Evolutionary conservation across 2,888 invertebrate genomes (phyloP).

Genomic region (Ophonus ardosiacus): DNA sequence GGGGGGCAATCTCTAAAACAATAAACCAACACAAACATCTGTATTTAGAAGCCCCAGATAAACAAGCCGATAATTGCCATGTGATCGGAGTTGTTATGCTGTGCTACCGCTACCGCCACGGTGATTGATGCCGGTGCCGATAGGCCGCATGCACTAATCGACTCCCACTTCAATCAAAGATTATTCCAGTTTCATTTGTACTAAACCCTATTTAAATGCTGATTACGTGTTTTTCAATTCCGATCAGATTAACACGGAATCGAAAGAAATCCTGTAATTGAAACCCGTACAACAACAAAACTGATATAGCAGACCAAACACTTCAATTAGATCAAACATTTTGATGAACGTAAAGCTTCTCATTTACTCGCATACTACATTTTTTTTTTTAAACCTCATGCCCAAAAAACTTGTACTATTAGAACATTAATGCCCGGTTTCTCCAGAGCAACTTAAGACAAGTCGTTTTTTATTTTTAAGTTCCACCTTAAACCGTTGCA

Average conservation of each 20-base stretch:
- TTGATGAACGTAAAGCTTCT: too few relatives aligned
- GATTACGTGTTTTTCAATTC: slow-evolving; percentile 23
- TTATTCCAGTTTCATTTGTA: slow-evolving; percentile 13
- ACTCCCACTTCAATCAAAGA: neutral
- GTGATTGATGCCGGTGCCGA: slow-evolving; percentile 16
- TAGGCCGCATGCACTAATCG: neutral
- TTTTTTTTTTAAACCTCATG: too few relatives aligned
- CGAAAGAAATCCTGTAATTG: neutral
- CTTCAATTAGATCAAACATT: too few relatives aligned
- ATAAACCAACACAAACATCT: slow-evolving; percentile 63
- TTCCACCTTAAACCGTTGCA: too few relatives aligned
- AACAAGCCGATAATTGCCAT: slow-evolving; percentile 61
- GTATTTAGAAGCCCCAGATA: slow-evolving; percentile 59
- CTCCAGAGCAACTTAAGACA: too few relatives aligned
- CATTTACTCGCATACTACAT: too few relatives aligned
- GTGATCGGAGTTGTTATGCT: slow-evolving; percentile 42
- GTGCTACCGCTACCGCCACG: neutral
- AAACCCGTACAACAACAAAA: neutral
- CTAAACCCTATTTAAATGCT: slow-evolving; percentile 15
- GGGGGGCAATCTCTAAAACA: slow-evolving; percentile 57
- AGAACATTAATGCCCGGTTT: too few relatives aligned
- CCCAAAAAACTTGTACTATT: too few relatives aligned
- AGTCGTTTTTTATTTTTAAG: too few relatives aligned
- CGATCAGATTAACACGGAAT: neutral
- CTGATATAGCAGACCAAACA: too few relatives aligned